Evolutionary conservation across 2,797 vertebrate genomes (phyloP), one percentile per base, ranked within the genome.

Genomic region (Melopsittacus undulatus): DNA sequence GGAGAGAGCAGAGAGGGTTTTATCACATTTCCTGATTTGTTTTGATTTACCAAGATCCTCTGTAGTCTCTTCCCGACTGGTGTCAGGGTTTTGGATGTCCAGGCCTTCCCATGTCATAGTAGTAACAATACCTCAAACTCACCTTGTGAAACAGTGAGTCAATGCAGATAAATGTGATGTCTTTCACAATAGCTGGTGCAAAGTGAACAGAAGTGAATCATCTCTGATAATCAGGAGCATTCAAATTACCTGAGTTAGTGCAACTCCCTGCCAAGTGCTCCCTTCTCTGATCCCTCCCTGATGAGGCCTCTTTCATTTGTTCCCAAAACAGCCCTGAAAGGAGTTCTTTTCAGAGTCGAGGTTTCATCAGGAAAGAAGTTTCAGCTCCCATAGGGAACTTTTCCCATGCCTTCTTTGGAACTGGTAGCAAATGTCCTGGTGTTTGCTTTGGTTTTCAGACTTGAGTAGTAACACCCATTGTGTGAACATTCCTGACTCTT

Each of bases 181-280:
- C 91, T 92, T 93, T 96, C 83, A 91, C 94, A 97, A 97, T 42
- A 56, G n/a, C 30, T 81, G 74, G 36, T 93, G 94, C 82, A 92
- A 92, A 94, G 74, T 96, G 85, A 97, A 95, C 80, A 94, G 77
- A 79, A 96, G 78, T 96, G 90, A 96, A 90, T 97, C 94, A 97
- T 83, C 91, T 95, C 83, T 88, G 95, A 97, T 92, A 96, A 96
- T 92, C 81, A 90, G 59, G 79, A 73, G 90, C 46, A 92, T 87
- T 94, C 63, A 76, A 94, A 87, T 95, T 95, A 69, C 61, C 48
- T 32, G 74, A 94, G 56, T 83, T 87, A 92, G 52, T 89, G 61
- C 82, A 90, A 91, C 84, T 96, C 87, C 82, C 91, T 96, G 89
- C 26, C 56, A 73, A 94, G 43, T 48, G 64, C 51, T 95, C 59